Conservation (phyloP, 2,888 invertebrate species). For the Diarsia brunnea region DNA sequence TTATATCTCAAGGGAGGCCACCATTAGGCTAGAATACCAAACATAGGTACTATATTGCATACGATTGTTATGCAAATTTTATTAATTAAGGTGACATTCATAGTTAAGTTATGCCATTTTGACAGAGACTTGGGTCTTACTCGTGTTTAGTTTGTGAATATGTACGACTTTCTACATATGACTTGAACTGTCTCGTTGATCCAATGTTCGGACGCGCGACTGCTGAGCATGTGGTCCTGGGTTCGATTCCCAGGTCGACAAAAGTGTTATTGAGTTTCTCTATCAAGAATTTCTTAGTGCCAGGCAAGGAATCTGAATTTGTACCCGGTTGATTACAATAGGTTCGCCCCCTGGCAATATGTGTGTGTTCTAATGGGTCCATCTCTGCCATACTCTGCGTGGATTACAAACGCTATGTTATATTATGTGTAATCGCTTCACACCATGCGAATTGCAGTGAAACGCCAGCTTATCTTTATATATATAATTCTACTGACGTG, state of each 20-base stretch:
- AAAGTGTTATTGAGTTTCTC: not conserved
- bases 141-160: conserved; percentile 32
- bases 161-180: not conserved
- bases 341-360: no score
- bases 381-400: no score
- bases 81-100: conserved; percentile 63
- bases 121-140: conserved; percentile 26
- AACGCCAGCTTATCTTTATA: no score
- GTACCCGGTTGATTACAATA: no score
- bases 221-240: not conserved
- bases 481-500: no score
- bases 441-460: no score
- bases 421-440: no score
- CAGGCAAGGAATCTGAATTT: not conserved
- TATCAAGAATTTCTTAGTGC: not conserved
- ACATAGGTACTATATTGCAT: conserved; percentile 64
- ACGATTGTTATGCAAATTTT: conserved; percentile 62
- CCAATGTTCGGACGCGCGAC: not conserved
- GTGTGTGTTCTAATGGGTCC: no score
- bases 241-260: not conserved
- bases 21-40: conserved; percentile 70
- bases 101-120: conserved; percentile 50
- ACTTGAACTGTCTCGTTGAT: not conserved
- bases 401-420: no score
- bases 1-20: conserved; percentile 74